phyloP scores from a whole-genome alignment of 2,888 invertebrate genomes.

The Standfussiana lucernea region DNA sequence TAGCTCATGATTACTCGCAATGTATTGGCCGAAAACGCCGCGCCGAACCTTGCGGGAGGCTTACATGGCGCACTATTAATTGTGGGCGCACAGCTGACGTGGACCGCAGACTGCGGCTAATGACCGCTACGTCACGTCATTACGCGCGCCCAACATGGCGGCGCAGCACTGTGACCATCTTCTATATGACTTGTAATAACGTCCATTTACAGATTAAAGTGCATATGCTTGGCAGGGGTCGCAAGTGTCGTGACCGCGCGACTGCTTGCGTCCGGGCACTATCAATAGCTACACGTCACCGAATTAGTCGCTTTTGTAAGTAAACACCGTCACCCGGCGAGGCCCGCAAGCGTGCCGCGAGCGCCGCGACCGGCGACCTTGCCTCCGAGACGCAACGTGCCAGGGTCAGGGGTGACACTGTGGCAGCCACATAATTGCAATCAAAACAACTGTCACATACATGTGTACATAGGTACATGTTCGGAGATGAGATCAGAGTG shows the following conservation, averaged over 20 bases:
- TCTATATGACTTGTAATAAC: conserved; percentile 44
- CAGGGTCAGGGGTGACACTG: conserved; percentile 13
- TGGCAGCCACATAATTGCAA: not conserved
- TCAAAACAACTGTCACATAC: not conserved
- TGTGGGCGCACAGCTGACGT: conserved; percentile 43
- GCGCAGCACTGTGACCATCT: conserved; percentile 14
- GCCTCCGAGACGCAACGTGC: not conserved
- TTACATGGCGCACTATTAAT: conserved; percentile 19
- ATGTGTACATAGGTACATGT: not conserved
- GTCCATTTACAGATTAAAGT: conserved; percentile 40
- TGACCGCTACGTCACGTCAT: conserved; percentile 21
- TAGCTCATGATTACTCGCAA: conserved; percentile 25
- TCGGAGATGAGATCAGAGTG: not conserved
- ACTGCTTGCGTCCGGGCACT: not conserved
- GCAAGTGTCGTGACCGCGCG: not conserved
- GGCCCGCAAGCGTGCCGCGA: not conserved
- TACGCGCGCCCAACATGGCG: conserved; percentile 24
- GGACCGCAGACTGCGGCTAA: conserved; percentile 5
- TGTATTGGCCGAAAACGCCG: conserved; percentile 35
- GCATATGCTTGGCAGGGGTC: conserved; percentile 20
- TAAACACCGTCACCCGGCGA: not conserved
- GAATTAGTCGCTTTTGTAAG: conserved; percentile 8
- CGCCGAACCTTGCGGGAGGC: conserved; percentile 26
- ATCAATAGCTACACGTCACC: conserved; percentile 1
- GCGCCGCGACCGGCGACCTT: not conserved